phyloP scores from a whole-genome alignment of 2,797 vertebrate species.

The Eospalax fontanierii region DNA sequence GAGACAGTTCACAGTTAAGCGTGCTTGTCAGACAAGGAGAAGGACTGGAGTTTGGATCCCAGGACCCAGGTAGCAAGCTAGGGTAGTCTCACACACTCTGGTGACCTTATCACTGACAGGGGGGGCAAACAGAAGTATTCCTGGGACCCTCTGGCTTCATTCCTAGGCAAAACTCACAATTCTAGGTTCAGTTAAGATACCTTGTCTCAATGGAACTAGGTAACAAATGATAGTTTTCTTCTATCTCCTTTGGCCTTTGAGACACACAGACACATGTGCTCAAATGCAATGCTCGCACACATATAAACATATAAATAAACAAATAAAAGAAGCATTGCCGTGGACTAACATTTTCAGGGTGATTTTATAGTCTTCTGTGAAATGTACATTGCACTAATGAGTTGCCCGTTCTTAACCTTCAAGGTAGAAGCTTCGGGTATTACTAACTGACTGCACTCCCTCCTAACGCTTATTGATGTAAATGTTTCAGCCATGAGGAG shows the following conservation, averaged over 20 bases:
- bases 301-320: background rate
- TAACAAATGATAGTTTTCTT: background rate
- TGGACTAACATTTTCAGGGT: background rate
- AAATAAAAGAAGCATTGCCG: background rate
- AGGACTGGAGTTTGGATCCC: too few relatives aligned
- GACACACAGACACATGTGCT: too few relatives aligned
- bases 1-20: background rate
- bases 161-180: background rate
- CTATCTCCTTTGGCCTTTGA: background rate
- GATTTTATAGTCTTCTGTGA: conserved; percentile 6
- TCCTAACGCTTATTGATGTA: background rate
- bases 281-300: background rate
- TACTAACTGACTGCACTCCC: background rate
- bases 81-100: too few relatives aligned
- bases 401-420: background rate
- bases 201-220: background rate
- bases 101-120: rapidly evolving
- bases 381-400: background rate
- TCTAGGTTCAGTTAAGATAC: background rate
- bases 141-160: background rate
- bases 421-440: background rate
- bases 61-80: background rate
- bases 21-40: background rate
- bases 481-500: background rate
- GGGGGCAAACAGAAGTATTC: background rate